Evolutionary conservation across 2,888 invertebrate species (phyloP), one percentile per base, ranked within the genome.

Genomic region (Urechis unicinctus): DNA sequence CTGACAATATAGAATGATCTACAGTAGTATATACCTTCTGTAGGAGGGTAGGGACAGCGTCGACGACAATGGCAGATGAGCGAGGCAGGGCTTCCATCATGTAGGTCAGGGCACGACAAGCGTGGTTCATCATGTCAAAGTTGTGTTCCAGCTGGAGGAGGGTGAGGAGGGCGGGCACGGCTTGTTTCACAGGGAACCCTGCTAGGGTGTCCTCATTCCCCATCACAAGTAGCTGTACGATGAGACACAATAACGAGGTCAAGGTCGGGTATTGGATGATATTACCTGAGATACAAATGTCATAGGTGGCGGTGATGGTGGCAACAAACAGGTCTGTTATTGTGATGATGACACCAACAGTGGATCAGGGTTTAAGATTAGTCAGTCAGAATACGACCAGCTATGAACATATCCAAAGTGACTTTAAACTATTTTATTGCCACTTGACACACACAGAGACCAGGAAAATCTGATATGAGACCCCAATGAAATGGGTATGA

Each of bases 101-200:
- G 80, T 98, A 98, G 0, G 96, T 96, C 42, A 98, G 83, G 1
- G 97, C 97, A 44, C 98, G 88, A 74, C 96, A 96, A 0, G 97
- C 96, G 78, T 97, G 94, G 77, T 96, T 94, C 97, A 97, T 97
- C 84, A 98, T 94, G 80, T 97, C 97, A 81, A 97, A 97, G 81
- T 98, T 98, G 77, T 97, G 94, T 74, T 97, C 97, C 84, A 95
- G 93, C 52, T 91, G 88, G 25, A 98, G 84, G 56, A 98, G 81
- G 69, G 86, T 88, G 61, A 95, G 91, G 41, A 98, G 85, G 4
- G 94, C 93, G 0, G 96, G 95, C 49, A 97, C 95, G 21, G 95
- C 95, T 79, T 95, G 94, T 71, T 97, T 91, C 41, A 96, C 92
- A 0, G 97, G 97, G 79, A 98, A 96, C n/a, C 95, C 95, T 43